These are phyloP conservation scores for Typhlichthys subterraneus DNA, from an alignment of 2,797 vertebrate genomes.

Conservation along the genomic window DNA sequence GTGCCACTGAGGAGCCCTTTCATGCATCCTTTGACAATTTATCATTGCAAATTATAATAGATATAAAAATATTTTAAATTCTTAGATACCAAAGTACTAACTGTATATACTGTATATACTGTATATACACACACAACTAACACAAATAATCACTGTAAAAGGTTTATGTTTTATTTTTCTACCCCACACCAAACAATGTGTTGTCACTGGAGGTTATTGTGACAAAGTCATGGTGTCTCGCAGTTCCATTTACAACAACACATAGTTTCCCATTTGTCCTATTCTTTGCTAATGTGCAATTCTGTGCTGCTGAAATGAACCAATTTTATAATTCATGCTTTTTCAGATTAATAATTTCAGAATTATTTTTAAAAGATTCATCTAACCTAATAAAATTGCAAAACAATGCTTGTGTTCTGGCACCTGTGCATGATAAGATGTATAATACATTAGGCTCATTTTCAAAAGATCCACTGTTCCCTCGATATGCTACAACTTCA, in stretches of 20 bases:
- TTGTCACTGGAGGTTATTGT: no score
- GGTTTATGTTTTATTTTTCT: no score
- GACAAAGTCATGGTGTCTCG: background rate
- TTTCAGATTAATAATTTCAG: no score
- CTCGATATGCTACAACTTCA: background rate
- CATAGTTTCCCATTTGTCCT: background rate
- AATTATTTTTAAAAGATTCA: background rate
- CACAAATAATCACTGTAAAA: no score
- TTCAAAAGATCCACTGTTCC: background rate
- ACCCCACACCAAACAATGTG: no score
- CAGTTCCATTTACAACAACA: background rate
- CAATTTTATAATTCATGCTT: background rate
- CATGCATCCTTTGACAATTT: no score
- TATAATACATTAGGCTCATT: background rate
- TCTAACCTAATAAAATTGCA: background rate
- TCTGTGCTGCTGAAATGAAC: background rate
- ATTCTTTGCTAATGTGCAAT: background rate
- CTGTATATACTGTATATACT: no score
- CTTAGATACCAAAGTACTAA: no score
- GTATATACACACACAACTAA: no score
- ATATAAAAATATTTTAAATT: no score
- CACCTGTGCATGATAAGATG: background rate
- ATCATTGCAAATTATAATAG: no score
- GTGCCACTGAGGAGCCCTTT: no score
- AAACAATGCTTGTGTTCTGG: background rate